Percentiles rank a stretch among this genome's conserved stretches.
Conservation (phyloP, 2,797 vertebrate genomes). For the Triplophysa bombifrons region DNA sequence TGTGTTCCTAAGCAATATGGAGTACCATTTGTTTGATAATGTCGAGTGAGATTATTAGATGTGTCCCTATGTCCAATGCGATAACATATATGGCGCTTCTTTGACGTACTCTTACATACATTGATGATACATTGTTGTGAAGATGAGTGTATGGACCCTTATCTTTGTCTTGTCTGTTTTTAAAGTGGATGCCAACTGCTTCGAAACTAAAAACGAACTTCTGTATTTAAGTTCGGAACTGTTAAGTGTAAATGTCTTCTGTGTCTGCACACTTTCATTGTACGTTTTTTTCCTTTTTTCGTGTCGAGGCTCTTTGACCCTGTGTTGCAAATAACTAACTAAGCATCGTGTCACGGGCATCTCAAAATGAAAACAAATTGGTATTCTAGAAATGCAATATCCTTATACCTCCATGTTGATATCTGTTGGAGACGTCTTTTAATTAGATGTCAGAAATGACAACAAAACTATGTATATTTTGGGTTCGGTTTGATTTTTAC, state of each 20-base stretch:
- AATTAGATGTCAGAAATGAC: constrained; percentile 77
- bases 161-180: constrained; percentile 88
- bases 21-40: constrained; percentile 96
- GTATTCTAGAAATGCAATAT: constrained; percentile 85
- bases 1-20: constrained; percentile 99
- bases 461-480: constrained; percentile 73
- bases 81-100: constrained; percentile 93
- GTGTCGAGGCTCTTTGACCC: constrained; percentile 75
- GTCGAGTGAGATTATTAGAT: constrained; percentile 93
- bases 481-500: constrained; percentile 83
- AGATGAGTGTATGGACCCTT: constrained; percentile 87
- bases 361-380: constrained; percentile 72
- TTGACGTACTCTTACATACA: constrained; percentile 91
- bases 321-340: constrained; percentile 71
- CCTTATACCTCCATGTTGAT: constrained; percentile 84
- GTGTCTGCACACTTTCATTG: constrained; percentile 77
- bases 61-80: constrained; percentile 90
- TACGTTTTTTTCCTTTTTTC: constrained; percentile 61
- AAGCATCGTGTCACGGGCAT: constrained; percentile 68
- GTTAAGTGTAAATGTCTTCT: constrained; percentile 75
- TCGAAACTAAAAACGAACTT: constrained; percentile 82
- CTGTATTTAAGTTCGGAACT: constrained; percentile 83
- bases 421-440: constrained; percentile 74
- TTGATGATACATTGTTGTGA: constrained; percentile 91
- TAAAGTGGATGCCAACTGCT: constrained; percentile 93